Base-by-base conservation (phyloP, 2,888 invertebrate genomes). In the Andricus quercusramuli region DNA sequence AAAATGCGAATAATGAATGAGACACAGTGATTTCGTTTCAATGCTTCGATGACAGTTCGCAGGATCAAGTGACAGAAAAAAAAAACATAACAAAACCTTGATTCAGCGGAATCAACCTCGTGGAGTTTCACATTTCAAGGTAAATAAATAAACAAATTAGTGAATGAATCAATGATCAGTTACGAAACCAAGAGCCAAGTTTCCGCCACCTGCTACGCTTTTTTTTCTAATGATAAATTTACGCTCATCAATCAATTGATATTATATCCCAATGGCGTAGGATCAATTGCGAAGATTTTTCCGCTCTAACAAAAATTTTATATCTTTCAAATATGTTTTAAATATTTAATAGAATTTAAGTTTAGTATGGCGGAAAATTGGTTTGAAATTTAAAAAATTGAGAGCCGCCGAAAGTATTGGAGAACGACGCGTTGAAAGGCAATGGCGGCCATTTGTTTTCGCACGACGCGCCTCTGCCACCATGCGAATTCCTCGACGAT, bases 401-500 rank as follows among this genome's bases (percentile, higher is more conserved):
- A 8, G 3, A 74, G 29, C 17, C 22, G 41, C 22, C 17, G 9
- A 32, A 51, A 56, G 32, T 17, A 74, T 51, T 74, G 56, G 74
- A 32, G 56, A 74, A 74, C 74, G 74, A 74, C 68, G 67, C 79
- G 17, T 62, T 44, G 77, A 79, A 77, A 82, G 78, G 77, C 80
- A 81, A 81, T 80, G 83, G 84, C 84, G 81, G 82, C 82, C 83
- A 81, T 83, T 83, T 82, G 79, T 82, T 82, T 84, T 82, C 79
- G 79, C 79, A 70, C 77, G 77, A 82, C 66, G 44, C 80, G 70
- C 79, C 78, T 74, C 25, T 32, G 47, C 67, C 77, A 76, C 59
- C 59, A 51, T 77, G 76, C 78, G 79, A 84, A 81, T 81, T 83
- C 84, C 83, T 83, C 79, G 81, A 86, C 87, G 87, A 88, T 87